phyloP scores from a whole-genome alignment of 1,140 invertebrate species.

The Macrostomum lignano region DNA sequence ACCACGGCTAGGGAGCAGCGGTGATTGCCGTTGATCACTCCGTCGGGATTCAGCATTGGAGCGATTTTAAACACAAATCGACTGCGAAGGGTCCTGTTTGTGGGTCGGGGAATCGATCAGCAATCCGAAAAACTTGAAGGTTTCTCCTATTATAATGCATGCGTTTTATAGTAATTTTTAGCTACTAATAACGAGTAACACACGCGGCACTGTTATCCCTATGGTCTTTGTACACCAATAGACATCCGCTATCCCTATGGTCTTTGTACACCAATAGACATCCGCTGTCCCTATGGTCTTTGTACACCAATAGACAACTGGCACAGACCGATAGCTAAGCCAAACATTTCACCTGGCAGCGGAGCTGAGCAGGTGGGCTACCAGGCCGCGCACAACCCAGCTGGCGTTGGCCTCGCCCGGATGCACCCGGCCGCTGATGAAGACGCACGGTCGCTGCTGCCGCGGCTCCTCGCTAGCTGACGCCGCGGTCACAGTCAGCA shows the following conservation, averaged over 20 bases:
- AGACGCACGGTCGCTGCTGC: slow-evolving; percentile 30
- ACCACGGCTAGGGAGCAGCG: slow-evolving; percentile 25
- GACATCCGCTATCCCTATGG: no score
- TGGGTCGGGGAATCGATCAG: background rate
- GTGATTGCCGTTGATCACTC: slow-evolving; percentile 26
- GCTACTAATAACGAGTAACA: background rate
- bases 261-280: no score
- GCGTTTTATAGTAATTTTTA: background rate
- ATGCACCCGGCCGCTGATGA: slow-evolving; percentile 51
- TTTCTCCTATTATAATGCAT: background rate
- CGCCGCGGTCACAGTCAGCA: slow-evolving; percentile 51
- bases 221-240: background rate
- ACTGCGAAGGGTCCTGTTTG: slow-evolving; percentile 18
- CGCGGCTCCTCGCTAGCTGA: slow-evolving; percentile 41
- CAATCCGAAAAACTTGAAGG: background rate
- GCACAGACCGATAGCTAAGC: no score
- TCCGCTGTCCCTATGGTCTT: background rate
- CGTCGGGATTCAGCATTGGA: slow-evolving; percentile 30
- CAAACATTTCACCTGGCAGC: no score
- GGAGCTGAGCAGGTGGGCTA: background rate
- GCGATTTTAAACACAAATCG: slow-evolving; percentile 28
- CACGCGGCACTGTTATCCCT: background rate
- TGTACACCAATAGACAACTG: background rate
- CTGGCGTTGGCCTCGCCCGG: slow-evolving; percentile 61
- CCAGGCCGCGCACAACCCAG: slow-evolving; percentile 54